Percentiles rank a stretch among this genome's conserved stretches.
These are phyloP conservation scores for Leptatherina wallacei DNA, from an alignment of 2,797 vertebrate species.

Conservation along the genomic window DNA sequence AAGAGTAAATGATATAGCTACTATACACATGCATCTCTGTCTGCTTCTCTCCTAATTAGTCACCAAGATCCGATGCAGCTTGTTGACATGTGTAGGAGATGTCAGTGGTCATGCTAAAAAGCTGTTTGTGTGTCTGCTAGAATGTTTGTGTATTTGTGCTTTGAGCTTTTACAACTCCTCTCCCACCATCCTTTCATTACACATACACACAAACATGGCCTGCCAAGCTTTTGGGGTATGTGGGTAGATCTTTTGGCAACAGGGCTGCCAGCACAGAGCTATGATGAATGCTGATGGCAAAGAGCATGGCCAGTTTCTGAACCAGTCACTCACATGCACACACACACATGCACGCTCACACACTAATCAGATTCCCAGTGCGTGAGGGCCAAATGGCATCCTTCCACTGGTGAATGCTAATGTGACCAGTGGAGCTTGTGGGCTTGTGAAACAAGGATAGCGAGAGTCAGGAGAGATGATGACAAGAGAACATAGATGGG, in stretches of 20 bases:
- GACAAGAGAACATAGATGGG: conserved; percentile 72
- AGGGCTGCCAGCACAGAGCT: conserved; percentile 66
- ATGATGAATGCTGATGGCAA: conserved; percentile 83
- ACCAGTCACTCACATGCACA: conserved; percentile 61
- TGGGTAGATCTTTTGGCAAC: conserved; percentile 80
- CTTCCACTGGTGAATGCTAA: conserved; percentile 79
- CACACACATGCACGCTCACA: conserved; percentile 49
- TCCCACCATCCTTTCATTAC: conserved; percentile 28
- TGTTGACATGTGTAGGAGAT: conserved; percentile 79
- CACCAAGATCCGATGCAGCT: conserved; percentile 66
- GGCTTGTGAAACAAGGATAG: conserved; percentile 71
- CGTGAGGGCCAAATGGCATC: conserved; percentile 77
- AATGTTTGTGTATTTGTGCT: conserved; percentile 64
- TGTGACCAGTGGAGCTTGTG: conserved; percentile 75
- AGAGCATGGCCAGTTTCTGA: conserved; percentile 72
- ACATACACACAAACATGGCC: conserved; percentile 22
- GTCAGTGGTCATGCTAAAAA: conserved; percentile 67
- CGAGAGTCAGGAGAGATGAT: conserved; percentile 71
- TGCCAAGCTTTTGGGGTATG: conserved; percentile 74
- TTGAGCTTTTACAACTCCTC: conserved; percentile 57
- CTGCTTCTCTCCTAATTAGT: conserved; percentile 59
- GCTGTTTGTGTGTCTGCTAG: conserved; percentile 68
- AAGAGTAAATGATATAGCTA: conserved; percentile 39
- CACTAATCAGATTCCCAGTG: conserved; percentile 77
- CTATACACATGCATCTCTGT: conserved; percentile 35